phyloP scores from a whole-genome alignment of 2,888 invertebrate species.

The Melipona bicolor region DNA sequence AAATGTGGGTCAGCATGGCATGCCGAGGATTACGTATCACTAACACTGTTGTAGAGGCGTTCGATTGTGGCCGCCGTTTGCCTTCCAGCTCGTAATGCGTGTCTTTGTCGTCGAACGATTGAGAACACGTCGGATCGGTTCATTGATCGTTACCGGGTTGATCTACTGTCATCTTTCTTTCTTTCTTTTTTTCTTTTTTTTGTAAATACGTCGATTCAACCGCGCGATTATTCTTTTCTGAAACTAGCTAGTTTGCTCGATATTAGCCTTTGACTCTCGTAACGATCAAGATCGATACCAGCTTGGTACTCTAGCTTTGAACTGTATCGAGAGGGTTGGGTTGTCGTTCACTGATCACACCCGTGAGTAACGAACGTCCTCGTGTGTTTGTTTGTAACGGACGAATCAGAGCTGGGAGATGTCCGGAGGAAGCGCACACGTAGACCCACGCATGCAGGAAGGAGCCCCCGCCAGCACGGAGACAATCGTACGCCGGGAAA shows the following conservation, averaged over 20 bases:
- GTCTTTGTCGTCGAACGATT: slow-evolving; percentile 40
- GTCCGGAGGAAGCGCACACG: slow-evolving; percentile 83
- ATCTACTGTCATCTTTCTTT: background rate
- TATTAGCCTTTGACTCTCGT: background rate
- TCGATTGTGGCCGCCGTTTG: slow-evolving; percentile 37
- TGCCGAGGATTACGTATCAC: slow-evolving; percentile 61
- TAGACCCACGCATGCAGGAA: slow-evolving; percentile 82
- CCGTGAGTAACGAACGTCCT: slow-evolving; percentile 66
- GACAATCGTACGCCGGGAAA: slow-evolving; percentile 62
- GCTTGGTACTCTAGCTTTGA: slow-evolving; percentile 51
- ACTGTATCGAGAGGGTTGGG: slow-evolving; percentile 38
- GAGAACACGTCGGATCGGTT: slow-evolving; percentile 28
- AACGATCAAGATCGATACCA: slow-evolving; percentile 28
- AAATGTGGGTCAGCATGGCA: slow-evolving; percentile 71
- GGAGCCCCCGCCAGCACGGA: slow-evolving; percentile 77
- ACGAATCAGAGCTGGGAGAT: slow-evolving; percentile 82
- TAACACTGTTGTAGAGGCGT: slow-evolving; percentile 61
- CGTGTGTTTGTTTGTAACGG: slow-evolving; percentile 73
- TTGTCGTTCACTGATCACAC: slow-evolving; percentile 30
- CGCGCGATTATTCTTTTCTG: background rate
- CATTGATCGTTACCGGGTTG: slow-evolving; percentile 51
- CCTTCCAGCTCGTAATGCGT: slow-evolving; percentile 45
- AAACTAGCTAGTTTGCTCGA: background rate
- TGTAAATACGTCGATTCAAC: background rate
- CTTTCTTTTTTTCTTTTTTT: no score